Evolutionary conservation across 2,113 vertebrate genomes (phyloP), one percentile per base, ranked within the genome.

Genomic region (Nycticryphes semicollaris): DNA sequence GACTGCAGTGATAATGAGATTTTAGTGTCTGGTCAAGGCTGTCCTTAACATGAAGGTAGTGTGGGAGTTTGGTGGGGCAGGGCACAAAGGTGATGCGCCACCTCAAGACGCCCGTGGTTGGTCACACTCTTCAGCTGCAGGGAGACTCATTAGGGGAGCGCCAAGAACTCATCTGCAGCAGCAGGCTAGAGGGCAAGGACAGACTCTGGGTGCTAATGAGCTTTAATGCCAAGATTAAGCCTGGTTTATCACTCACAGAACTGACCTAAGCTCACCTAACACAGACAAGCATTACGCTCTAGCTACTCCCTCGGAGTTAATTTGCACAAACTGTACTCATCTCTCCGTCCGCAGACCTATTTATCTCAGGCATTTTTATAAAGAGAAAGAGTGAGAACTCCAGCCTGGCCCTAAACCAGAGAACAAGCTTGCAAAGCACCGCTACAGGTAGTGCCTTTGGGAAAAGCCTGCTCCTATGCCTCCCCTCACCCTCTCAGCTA

Each of bases 401-500:
- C 12, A 24, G n/a, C 35, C 68, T 63, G 21, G 56, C n/a, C 43
- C 45, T 13, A 82, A 90, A 47, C 51, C 56, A 70, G 35, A 84
- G 43, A 53, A 67, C 30, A 25, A 23, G 31, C 33, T 62, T 3
- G 3, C 66, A 78, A 77, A 80, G 51, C 35, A 48, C 22, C 25
- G 2, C n/a, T 59, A 27, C 19, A 9, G 62, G 51, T 6, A 60
- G 35, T 31, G 43, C 5, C 18, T 20, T 8, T 8, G 20, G 33
- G 41, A 63, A 73, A 54, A 0, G 1, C 11, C 43, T 48, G 60
- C 41, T 90, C 68, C 48, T 63, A 20, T 0, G 1, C 39, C 60
- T 66, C 21, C 31, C 15, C 11, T 7, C 6, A 11, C 6, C 24
- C 47, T 41, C 66, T 62, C 41, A 39, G 56, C 31, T 54, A 8